Evolutionary conservation across 2,113 vertebrate species (phyloP), one percentile per base, ranked within the genome.

Genomic region (Chunga burmeisteri): DNA sequence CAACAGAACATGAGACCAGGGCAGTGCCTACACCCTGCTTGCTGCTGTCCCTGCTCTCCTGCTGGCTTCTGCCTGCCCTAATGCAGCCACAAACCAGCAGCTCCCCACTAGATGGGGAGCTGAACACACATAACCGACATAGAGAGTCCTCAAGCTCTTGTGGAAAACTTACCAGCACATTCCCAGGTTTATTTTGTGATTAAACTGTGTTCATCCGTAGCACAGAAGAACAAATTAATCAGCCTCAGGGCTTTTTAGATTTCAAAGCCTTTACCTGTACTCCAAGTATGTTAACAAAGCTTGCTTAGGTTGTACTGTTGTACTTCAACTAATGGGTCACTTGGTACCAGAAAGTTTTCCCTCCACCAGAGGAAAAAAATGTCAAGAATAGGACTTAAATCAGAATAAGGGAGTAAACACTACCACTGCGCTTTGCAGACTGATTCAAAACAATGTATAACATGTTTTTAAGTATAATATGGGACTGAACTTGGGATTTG

Each of bases 111-210:
- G 95, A 52, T 85, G 92, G 95, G 36, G 88, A 86, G 23, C 90
- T 22, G 4, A 77, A 36, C 27, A 20, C 55, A 4, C 29, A 1
- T 1, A 77, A 46, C 16, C 11, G 4, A 0, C 3, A 0, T 0
- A 27, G 32, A 29, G 13, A 29, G 13, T 2, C 15, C 8, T 23
- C 34, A 2, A 2, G 66, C 21, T 13, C 27, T 2, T 1, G 9
- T 1, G 59, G n/a, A 32, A 18, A 9, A 6, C 10, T 20, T 20
- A 16, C 7, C 29, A 17, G 61, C 78, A 4, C 15, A 0, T 27
- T 17, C 11, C 49, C 36, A 3, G 9, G 26, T 72, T 23, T 4
- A 7, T 10, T 47, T 25, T 47, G 49, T 27, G 34, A 30, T 79
- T 79, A 53, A 79, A 20, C 34, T 26, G 7, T 8, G 10, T 55